A percentile compares a stretch with the other conserved stretches of the same genome.
phyloP scores from a whole-genome alignment of 1,140 invertebrate genomes.

The Caenorhabditis elegans region DNA sequence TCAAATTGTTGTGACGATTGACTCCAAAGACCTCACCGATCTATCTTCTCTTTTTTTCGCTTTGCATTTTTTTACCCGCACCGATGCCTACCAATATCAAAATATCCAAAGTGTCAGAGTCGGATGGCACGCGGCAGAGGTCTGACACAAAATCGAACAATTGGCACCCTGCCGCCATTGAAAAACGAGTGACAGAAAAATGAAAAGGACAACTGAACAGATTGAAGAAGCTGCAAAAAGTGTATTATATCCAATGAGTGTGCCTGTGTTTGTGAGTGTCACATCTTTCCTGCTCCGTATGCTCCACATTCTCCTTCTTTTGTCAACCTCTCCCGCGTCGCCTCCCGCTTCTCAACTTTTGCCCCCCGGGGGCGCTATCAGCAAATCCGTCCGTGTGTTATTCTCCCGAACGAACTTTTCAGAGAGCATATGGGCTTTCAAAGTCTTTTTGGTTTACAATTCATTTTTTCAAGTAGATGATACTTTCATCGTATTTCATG shows the following conservation, averaged over 20 bases:
- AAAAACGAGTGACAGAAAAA: not conserved
- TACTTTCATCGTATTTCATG: too few relatives aligned
- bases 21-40: constrained; percentile 20
- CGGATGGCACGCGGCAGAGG: not conserved
- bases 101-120: constrained; percentile 31
- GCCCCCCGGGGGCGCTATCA: constrained; percentile 5
- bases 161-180: constrained; percentile 14
- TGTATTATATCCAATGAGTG: constrained; percentile 30
- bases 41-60: constrained; percentile 14
- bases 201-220: constrained; percentile 29
- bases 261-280: constrained; percentile 5
- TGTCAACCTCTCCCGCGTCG: not conserved
- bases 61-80: not conserved
- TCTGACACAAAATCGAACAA: constrained; percentile 8
- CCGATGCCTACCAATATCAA: constrained; percentile 26
- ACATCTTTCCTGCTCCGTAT: not conserved
- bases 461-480: too few relatives aligned
- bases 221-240: constrained; percentile 33
- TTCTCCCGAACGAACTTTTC: too few relatives aligned
- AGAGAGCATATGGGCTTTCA: too few relatives aligned
- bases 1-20: constrained; percentile 24
- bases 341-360: not conserved
- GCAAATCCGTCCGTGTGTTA: not conserved
- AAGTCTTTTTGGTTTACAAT: too few relatives aligned
- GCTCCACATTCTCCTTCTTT: not conserved